phyloP scores from a whole-genome alignment of 2,113 vertebrate species.

The Pteronura brasiliensis region DNA sequence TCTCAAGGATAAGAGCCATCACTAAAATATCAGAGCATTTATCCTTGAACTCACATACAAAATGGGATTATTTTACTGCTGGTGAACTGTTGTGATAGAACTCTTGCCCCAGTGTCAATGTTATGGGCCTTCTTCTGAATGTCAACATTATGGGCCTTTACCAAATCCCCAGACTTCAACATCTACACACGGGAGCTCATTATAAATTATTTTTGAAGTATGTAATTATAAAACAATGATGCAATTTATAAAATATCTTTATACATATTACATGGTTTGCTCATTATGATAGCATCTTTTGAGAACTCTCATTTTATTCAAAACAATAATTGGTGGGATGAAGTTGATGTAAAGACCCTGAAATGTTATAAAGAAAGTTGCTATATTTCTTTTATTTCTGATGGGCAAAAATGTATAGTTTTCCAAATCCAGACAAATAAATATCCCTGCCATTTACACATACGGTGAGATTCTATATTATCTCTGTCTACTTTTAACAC shows the following conservation, averaged over 20 bases:
- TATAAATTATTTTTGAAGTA: slow-evolving; percentile 20
- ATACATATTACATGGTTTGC: not conserved
- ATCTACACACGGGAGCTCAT: not conserved
- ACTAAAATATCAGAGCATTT: not conserved
- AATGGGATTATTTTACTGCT: not conserved
- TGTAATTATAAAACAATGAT: not conserved
- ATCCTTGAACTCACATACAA: not conserved
- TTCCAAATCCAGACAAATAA: not conserved
- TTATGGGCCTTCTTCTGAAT: not conserved
- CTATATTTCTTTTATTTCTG: not conserved
- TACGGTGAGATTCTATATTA: not conserved
- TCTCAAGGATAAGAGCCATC: not conserved
- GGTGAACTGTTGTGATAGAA: not conserved
- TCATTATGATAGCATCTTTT: not conserved
- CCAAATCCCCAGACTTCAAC: not conserved
- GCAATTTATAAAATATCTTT: not conserved
- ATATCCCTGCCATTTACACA: not conserved
- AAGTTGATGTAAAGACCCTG: not conserved
- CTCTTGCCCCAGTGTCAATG: not conserved
- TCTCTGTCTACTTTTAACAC: not conserved
- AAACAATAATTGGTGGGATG: not conserved
- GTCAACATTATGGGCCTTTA: not conserved
- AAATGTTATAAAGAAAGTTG: slow-evolving; percentile 10
- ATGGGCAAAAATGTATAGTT: not conserved
- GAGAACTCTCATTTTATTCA: not conserved